phyloP scores from a whole-genome alignment of 2,888 invertebrate genomes.

The Conus canariensis region DNA sequence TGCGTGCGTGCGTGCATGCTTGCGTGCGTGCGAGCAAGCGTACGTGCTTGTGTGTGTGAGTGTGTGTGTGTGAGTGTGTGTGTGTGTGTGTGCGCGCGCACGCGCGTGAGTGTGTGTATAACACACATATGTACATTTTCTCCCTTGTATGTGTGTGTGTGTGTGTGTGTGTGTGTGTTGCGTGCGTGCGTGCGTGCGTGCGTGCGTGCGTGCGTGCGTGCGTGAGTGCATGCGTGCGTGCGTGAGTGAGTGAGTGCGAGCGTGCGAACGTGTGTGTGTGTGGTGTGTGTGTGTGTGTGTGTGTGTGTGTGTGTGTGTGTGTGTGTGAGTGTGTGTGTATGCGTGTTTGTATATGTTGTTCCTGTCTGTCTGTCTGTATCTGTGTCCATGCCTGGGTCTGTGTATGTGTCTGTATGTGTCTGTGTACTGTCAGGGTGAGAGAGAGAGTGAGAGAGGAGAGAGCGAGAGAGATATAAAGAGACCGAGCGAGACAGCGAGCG shows the following conservation, averaged over 20 bases:
- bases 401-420: too few relatives aligned
- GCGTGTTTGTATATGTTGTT: neutral
- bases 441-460: too few relatives aligned
- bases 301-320: neutral
- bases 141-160: neutral
- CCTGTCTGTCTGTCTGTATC: neutral
- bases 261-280: neutral
- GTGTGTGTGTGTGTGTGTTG: neutral
- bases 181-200: neutral
- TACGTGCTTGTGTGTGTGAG: neutral
- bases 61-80: neutral
- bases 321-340: neutral
- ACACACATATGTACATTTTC: neutral
- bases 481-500: neutral
- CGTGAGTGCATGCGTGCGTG: neutral
- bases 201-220: neutral
- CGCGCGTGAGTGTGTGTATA: neutral
- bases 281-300: too few relatives aligned
- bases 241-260: neutral
- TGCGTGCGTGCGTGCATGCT: too few relatives aligned
- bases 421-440: too few relatives aligned
- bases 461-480: too few relatives aligned
- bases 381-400: neutral
- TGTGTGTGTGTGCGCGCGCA: neutral
- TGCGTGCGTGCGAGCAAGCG: neutral